A percentile compares a stretch with the other conserved stretches of the same genome.
phyloP scores from a whole-genome alignment of 1,140 invertebrate species.

The Argopecten irradians region DNA sequence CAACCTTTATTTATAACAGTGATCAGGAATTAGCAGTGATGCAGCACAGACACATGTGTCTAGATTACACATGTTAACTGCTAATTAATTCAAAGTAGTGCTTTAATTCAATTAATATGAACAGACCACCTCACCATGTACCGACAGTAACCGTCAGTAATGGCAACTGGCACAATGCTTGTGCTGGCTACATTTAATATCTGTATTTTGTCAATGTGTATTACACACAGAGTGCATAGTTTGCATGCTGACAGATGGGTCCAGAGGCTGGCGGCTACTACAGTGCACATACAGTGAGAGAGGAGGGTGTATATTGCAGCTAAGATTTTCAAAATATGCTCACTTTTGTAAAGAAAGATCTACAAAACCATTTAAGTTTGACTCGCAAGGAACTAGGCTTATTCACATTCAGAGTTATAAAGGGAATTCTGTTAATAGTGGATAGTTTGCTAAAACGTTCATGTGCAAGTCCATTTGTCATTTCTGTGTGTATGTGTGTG shows the following conservation, averaged over 20 bases:
- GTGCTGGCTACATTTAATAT: background rate
- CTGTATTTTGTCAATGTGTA: constrained; percentile 7
- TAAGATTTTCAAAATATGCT: no score
- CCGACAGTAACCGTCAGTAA: background rate
- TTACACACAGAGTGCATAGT: background rate
- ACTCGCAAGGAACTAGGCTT: background rate
- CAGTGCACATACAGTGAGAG: background rate
- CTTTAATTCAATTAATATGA: constrained; percentile 12
- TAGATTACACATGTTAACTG: constrained; percentile 22
- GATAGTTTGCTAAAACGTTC: no score
- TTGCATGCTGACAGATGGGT: background rate
- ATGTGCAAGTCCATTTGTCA: no score
- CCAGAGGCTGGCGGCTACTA: background rate
- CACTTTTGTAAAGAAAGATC: no score
- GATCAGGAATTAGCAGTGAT: constrained; percentile 16
- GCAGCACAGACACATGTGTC: background rate
- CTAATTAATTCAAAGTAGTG: constrained; percentile 12
- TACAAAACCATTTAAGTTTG: background rate
- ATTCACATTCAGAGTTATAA: no score
- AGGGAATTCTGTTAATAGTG: no score
- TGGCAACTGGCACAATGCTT: constrained; percentile 3
- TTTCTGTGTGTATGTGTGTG: no score
- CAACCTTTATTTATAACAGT: background rate
- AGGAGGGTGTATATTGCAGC: background rate
- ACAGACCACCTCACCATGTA: constrained; percentile 14